Evolutionary conservation across 1,140 invertebrate genomes (phyloP).

Genomic region (Helicoverpa armigera): DNA sequence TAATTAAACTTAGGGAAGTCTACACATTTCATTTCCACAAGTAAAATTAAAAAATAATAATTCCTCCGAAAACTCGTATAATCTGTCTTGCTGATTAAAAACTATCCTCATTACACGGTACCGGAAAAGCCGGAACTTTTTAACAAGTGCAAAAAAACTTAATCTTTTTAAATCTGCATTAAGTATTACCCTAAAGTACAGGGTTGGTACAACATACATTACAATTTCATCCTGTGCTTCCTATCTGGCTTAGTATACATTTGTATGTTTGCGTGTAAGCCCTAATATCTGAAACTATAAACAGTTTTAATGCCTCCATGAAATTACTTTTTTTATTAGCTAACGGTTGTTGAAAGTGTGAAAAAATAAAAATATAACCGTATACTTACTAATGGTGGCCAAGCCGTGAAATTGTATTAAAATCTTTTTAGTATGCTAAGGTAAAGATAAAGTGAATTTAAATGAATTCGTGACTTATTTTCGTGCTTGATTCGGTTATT

Average conservation of each 20-base stretch:
- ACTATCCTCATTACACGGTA: not conserved
- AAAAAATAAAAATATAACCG: conserved; percentile 23
- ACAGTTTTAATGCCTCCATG: conserved; percentile 45
- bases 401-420: conserved; percentile 30
- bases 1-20: not conserved
- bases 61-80: not conserved
- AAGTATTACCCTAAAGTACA: not conserved
- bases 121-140: not conserved
- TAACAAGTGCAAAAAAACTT: not conserved
- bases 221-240: not conserved
- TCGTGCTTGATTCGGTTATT: conserved; percentile 6
- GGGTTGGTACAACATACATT: conserved; percentile 12
- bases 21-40: too few relatives aligned
- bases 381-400: conserved; percentile 14
- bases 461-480: conserved; percentile 9
- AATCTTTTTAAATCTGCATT: conserved; percentile 13
- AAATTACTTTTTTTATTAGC: conserved; percentile 46
- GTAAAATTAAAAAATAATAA: too few relatives aligned
- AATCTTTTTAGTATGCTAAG: not conserved
- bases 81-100: not conserved
- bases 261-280: conserved; percentile 40
- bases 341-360: conserved; percentile 35
- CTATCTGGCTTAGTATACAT: conserved; percentile 39
- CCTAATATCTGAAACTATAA: conserved; percentile 46
- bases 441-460: not conserved